phyloP scores from a whole-genome alignment of 53 echinoderm and acorn worm species.

The Antedon mediterranea region DNA sequence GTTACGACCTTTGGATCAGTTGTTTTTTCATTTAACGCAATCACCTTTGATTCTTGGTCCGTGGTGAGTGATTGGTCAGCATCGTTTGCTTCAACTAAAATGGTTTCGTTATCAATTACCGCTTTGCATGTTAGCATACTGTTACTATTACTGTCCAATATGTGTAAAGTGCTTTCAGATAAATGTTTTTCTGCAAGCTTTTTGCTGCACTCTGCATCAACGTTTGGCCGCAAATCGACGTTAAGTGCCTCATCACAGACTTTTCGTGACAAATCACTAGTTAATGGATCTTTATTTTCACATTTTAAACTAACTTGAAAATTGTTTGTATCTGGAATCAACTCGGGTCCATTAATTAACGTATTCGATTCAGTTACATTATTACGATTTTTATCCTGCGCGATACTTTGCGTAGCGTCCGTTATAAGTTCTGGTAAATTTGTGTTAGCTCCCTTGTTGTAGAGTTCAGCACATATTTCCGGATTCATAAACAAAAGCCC shows the following conservation, averaged over 20 bases:
- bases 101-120: background rate
- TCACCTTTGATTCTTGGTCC: background rate
- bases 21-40: background rate
- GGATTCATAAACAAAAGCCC: background rate
- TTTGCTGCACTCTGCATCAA: background rate
- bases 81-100: background rate
- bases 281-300: too few species aligned
- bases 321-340: background rate
- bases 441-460: background rate
- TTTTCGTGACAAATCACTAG: background rate
- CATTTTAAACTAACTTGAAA: background rate
- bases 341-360: background rate
- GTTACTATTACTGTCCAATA: background rate
- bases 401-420: background rate
- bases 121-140: background rate
- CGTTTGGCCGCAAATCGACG: background rate
- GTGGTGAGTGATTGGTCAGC: background rate
- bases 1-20: background rate
- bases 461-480: background rate
- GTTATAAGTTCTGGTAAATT: background rate
- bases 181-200: too few species aligned
- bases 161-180: background rate
- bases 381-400: background rate
- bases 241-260: background rate
- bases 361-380: background rate